Percentiles rank a stretch among this genome's conserved stretches.
These are phyloP conservation scores for Pseudomyrmex gracilis DNA, from an alignment of 1,140 invertebrate species.

Conservation along the genomic window DNA sequence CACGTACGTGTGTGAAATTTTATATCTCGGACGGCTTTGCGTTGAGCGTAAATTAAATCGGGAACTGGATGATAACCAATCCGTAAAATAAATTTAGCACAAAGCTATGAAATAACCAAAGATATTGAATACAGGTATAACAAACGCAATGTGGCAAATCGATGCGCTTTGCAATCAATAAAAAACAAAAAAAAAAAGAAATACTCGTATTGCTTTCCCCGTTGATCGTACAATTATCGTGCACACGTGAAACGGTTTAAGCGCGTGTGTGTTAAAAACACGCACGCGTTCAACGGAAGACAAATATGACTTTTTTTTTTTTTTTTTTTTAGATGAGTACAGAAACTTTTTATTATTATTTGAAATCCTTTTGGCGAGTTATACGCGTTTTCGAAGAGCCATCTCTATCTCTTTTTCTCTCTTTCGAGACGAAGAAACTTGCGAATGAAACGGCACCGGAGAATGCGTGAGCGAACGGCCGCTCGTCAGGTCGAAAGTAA, in stretches of 20 bases:
- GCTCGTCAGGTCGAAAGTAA: slow-evolving; percentile 65
- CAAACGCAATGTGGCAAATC: slow-evolving; percentile 24
- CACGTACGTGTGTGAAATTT: background rate
- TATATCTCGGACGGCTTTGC: slow-evolving; percentile 1
- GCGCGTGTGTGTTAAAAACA: background rate
- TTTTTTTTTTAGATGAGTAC: no score
- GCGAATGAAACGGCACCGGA: slow-evolving; percentile 14
- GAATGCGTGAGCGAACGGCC: slow-evolving; percentile 54
- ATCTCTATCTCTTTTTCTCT: no score
- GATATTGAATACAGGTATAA: slow-evolving; percentile 29
- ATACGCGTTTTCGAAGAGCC: slow-evolving; percentile 1
- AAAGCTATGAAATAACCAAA: slow-evolving; percentile 45
- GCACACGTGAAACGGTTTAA: background rate
- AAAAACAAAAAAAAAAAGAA: background rate
- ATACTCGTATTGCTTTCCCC: background rate
- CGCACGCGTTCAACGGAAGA: background rate
- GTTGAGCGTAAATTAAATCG: slow-evolving; percentile 39
- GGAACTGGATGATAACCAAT: slow-evolving; percentile 44
- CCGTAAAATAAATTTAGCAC: slow-evolving; percentile 49
- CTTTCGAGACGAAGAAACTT: slow-evolving; percentile 1
- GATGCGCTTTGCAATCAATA: background rate
- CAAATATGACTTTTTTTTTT: background rate
- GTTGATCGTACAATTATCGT: background rate
- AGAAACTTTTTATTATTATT: background rate
- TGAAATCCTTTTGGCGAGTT: background rate